These are phyloP conservation scores for Heliconius aoede DNA, from an alignment of 2,888 invertebrate genomes.

Conservation along the genomic window DNA sequence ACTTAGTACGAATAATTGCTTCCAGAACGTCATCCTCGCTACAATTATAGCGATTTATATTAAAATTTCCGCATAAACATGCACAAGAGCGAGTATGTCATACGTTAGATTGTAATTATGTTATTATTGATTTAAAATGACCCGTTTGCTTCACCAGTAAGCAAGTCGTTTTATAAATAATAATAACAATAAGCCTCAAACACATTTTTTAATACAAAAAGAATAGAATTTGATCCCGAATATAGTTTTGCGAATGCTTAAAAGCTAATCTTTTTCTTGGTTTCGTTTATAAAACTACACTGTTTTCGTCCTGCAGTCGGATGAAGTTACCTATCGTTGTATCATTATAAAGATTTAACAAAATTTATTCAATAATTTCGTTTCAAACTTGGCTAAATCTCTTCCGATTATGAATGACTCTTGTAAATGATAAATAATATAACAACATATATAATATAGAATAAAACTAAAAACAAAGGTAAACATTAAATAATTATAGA, in stretches of 20 bases:
- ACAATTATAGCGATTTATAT: background rate
- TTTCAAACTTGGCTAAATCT: background rate
- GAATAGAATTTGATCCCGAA: too few relatives aligned
- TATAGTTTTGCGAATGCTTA: too few relatives aligned
- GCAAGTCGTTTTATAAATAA: background rate
- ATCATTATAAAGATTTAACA: too few relatives aligned
- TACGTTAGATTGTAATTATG: background rate
- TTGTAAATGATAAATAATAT: background rate
- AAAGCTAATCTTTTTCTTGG: too few relatives aligned
- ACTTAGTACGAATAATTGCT: conserved; percentile 12
- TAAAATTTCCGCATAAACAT: conserved; percentile 14
- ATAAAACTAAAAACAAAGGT: too few relatives aligned
- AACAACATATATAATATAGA: too few relatives aligned
- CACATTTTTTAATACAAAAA: too few relatives aligned
- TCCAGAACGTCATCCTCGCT: conserved; percentile 21
- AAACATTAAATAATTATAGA: background rate
- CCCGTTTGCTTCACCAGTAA: background rate
- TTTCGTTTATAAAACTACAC: too few relatives aligned
- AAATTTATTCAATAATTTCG: background rate
- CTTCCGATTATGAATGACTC: background rate
- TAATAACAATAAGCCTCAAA: too few relatives aligned
- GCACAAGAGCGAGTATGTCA: background rate
- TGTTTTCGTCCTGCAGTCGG: too few relatives aligned
- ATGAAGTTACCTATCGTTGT: too few relatives aligned
- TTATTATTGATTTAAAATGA: conserved; percentile 2